Conservation (phyloP, 2,888 invertebrate genomes). For the Andricus curvator region DNA sequence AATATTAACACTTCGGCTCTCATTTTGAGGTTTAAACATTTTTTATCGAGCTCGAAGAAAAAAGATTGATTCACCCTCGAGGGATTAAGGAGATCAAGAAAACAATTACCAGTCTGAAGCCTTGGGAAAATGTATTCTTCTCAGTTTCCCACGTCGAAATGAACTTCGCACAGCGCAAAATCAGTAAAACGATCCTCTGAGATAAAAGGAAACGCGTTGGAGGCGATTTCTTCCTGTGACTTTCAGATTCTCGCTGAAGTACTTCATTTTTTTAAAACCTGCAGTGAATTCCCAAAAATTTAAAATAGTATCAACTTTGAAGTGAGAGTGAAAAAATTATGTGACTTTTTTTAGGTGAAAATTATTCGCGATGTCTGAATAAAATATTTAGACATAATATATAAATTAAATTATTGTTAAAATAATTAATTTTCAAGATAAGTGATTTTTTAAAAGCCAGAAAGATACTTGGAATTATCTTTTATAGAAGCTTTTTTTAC, state of each 20-base stretch:
- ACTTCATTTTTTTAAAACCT: not conserved
- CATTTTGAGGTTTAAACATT: not conserved
- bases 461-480: too few species aligned
- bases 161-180: conserved; percentile 13
- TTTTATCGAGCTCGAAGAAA: not conserved
- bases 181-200: not conserved
- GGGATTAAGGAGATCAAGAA: not conserved
- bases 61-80: not conserved
- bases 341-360: not conserved
- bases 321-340: not conserved
- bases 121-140: not conserved
- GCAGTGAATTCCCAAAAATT: not conserved
- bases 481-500: too few species aligned
- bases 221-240: not conserved
- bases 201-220: conserved; percentile 19
- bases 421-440: too few species aligned
- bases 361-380: not conserved
- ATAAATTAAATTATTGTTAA: too few species aligned
- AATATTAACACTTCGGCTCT: too few species aligned
- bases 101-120: not conserved
- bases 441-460: too few species aligned
- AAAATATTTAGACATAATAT: not conserved
- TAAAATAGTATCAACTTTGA: too few species aligned
- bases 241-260: not conserved
- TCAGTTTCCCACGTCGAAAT: not conserved